Conservation (phyloP, 2,113 vertebrate genomes). For the Stegostoma tigrinum region DNA sequence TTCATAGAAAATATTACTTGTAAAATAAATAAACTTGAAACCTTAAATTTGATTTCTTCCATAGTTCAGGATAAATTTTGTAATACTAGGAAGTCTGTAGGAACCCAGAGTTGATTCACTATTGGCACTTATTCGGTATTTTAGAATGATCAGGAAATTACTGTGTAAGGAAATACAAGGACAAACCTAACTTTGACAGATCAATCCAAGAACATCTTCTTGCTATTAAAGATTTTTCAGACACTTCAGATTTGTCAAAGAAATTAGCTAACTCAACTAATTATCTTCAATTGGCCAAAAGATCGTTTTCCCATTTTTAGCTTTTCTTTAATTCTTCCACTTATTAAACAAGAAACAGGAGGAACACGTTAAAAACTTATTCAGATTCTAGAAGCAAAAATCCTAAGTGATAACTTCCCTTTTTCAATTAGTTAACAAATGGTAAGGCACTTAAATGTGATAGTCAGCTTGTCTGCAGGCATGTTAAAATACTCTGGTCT, state of each 20-base stretch:
- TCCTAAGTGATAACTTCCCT: background rate
- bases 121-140: background rate
- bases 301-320: background rate
- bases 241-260: background rate
- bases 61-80: background rate
- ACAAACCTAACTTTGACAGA: background rate
- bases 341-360: background rate
- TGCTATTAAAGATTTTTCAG: background rate
- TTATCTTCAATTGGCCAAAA: background rate
- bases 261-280: background rate
- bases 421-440: background rate
- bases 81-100: background rate
- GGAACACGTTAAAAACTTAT: background rate
- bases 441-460: too few species aligned
- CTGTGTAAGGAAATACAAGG: background rate
- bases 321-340: background rate
- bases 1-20: background rate
- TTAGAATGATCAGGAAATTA: background rate
- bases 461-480: background rate
- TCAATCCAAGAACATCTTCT: background rate
- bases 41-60: background rate
- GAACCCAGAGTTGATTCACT: background rate
- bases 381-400: background rate
- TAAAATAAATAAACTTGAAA: background rate
- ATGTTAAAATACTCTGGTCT: background rate